These are phyloP conservation scores for Macrophya annulata DNA, from an alignment of 2,888 invertebrate species.

Conservation along the genomic window DNA sequence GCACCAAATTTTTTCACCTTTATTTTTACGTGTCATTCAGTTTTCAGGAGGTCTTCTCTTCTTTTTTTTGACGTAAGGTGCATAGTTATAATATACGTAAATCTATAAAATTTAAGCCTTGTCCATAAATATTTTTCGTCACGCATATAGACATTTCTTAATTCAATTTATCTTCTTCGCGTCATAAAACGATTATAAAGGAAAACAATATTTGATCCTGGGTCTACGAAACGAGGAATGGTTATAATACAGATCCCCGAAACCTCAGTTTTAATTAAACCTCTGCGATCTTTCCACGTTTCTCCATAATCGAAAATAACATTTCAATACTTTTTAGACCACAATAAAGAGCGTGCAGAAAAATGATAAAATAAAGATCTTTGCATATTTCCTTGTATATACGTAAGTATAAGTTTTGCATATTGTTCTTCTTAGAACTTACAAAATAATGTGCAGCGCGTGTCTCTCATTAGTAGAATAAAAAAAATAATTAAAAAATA, in stretches of 20 bases:
- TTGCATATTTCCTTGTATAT: background rate
- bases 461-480: background rate
- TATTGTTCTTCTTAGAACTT: background rate
- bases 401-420: background rate
- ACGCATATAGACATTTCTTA: background rate
- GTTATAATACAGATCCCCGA: background rate
- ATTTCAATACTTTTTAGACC: background rate
- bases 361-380: background rate
- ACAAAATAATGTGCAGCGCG: background rate
- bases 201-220: background rate
- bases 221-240: background rate
- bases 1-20: too few relatives aligned
- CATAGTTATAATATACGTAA: too few relatives aligned
- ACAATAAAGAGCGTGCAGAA: background rate
- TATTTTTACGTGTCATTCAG: too few relatives aligned
- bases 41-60: too few relatives aligned
- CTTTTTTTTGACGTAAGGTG: background rate
- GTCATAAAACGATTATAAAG: background rate
- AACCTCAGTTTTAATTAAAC: background rate
- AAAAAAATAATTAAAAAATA: background rate
- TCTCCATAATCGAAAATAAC: background rate
- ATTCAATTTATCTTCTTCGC: background rate
- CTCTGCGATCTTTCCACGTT: background rate
- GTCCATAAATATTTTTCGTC: background rate
- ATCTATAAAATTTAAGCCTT: background rate